Evolutionary conservation across 1,140 invertebrate species (phyloP).

Genomic region (Oryctes rhinoceros): DNA sequence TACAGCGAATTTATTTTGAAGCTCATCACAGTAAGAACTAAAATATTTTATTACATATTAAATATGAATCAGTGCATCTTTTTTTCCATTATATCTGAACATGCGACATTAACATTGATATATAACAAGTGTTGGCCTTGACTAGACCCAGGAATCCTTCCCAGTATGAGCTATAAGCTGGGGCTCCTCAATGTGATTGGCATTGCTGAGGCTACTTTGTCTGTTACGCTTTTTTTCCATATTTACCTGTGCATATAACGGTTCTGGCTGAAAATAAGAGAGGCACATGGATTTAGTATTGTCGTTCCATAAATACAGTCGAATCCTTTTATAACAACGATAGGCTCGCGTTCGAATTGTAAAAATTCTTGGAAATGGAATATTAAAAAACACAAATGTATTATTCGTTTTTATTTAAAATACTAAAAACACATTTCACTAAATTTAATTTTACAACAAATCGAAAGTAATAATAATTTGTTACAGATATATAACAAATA

Average conservation of each 20-base stretch:
- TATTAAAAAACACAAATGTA: neutral
- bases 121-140: constrained; percentile 52
- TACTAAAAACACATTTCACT: no score
- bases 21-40: constrained; percentile 62
- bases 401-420: neutral
- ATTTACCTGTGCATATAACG: constrained; percentile 83
- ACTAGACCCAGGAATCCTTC: constrained; percentile 60
- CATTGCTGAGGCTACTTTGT: constrained; percentile 61
- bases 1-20: constrained; percentile 56
- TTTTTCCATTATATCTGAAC: constrained; percentile 54
- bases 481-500: no score
- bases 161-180: constrained; percentile 54
- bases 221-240: constrained; percentile 80
- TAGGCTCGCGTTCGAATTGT: neutral
- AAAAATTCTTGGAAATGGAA: neutral
- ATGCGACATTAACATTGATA: constrained; percentile 59
- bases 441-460: no score
- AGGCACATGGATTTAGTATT: neutral
- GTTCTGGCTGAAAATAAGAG: constrained; percentile 70
- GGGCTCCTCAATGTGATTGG: constrained; percentile 55
- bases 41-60: constrained; percentile 58
- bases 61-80: constrained; percentile 60
- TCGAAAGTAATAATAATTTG: no score
- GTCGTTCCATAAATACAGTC: neutral
- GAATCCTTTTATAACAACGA: constrained; percentile 2